These are phyloP conservation scores for Semaprochilodus insignis DNA, from an alignment of 2,797 vertebrate genomes.

Conservation along the genomic window DNA sequence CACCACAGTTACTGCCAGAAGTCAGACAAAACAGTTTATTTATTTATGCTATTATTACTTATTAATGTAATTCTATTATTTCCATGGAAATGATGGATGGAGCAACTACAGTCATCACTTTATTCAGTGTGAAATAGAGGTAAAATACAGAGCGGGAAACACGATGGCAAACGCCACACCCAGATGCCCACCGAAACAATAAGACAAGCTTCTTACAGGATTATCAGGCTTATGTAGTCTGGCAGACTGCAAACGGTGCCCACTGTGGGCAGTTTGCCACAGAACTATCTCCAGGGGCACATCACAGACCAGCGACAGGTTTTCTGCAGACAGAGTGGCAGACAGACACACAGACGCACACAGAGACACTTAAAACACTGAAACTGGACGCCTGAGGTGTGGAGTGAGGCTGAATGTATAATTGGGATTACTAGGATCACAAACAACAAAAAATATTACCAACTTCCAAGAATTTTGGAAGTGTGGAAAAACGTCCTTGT, in stretches of 20 bases:
- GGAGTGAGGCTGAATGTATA: too few species aligned
- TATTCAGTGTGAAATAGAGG: neutral
- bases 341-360: neutral
- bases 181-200: conserved; percentile 21
- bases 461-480: too few species aligned
- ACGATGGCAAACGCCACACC: neutral
- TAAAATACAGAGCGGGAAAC: conserved; percentile 1
- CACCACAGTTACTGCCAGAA: too few species aligned
- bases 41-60: too few species aligned
- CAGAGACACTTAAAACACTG: neutral
- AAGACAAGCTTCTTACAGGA: conserved; percentile 44
- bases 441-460: too few species aligned
- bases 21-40: too few species aligned
- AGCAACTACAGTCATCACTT: neutral
- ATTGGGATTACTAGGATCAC: too few species aligned
- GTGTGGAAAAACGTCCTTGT: too few species aligned
- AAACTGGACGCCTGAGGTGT: too few species aligned
- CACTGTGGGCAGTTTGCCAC: conserved; percentile 45
- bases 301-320: conserved; percentile 43
- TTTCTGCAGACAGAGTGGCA: conserved; percentile 11
- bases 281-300: conserved; percentile 27
- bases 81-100: neutral
- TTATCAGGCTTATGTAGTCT: conserved; percentile 44
- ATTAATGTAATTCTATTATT: too few species aligned
- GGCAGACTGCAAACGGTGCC: conserved; percentile 42